Base-by-base conservation (phyloP, 2,888 invertebrate genomes). In the Pristionchus maxplancki region DNA sequence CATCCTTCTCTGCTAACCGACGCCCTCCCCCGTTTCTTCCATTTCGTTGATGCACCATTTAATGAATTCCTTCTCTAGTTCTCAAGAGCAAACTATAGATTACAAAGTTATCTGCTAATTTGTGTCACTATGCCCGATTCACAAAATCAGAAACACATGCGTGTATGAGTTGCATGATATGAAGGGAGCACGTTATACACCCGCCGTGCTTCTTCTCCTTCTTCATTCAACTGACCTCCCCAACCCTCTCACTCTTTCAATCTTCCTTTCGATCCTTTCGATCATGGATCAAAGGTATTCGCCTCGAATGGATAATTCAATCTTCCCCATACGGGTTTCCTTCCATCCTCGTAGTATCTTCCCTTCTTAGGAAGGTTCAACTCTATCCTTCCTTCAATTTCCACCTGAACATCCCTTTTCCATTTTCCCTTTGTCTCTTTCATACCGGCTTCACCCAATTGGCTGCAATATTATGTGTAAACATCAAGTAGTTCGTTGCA, bases 381-480 rank as follows among this genome's bases (percentile, higher is more conserved):
- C 20, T 74, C 40, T 34, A 74, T 40, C 40, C 40, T 24, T 9
- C n/a, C 24, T 58, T n/a, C 58, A 58, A 58, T 74, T 37, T 24
- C 71, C 71, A 40, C 28, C 37, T 40, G 20, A 67, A 67, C 71
- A 31, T 34, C 64, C 31, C 62, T 62, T 62, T 13, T 28, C 28
- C 15, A 8, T 34, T 64, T 20, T 40, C 71, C 71, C 71, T 31
- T 74, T 74, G 24, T 40, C 71, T 74, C 71, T 74, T 74, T 74
- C 71, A 74, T 40, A 64, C 40, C 40, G 71, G 71, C n/a, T 40
- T 74, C 40, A 24, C 15, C 17, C 24, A 74, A 24, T 74, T 74
- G 71, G 40, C 71, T 74, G 71, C 71, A 74, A 74, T 74, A 74
- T 74, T 74, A 74, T 74, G 71, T 74, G 71, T 74, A 74, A 17